Percentiles rank a stretch among this genome's conserved stretches.
Evolutionary conservation across 2,888 invertebrate genomes (phyloP).

Genomic region (Himalopsyche anomala): DNA sequence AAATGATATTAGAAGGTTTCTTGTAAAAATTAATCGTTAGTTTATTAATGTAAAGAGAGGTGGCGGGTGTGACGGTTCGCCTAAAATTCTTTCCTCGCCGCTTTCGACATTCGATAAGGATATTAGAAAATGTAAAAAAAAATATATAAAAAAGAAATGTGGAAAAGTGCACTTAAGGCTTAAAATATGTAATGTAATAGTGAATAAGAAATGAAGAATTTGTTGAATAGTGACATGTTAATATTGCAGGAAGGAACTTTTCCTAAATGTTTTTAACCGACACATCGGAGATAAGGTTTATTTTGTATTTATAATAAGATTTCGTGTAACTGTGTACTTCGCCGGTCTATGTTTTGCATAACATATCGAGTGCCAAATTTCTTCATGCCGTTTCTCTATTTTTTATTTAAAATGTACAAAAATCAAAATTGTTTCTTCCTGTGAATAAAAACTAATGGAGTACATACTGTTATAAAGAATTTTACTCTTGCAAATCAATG

Average conservation of each 20-base stretch:
- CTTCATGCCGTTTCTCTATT: constrained; percentile 1
- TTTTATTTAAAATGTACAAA: constrained; percentile 23
- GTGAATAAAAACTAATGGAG: constrained; percentile 62
- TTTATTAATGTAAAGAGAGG: constrained; percentile 45
- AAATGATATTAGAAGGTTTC: constrained; percentile 13
- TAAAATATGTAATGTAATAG: constrained; percentile 57
- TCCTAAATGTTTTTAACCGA: neutral
- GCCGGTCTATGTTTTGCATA: constrained; percentile 1
- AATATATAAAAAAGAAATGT: constrained; percentile 28
- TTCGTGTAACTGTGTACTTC: constrained; percentile 3
- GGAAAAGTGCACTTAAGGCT: constrained; percentile 66
- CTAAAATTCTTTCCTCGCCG: constrained; percentile 44
- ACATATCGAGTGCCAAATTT: constrained; percentile 50
- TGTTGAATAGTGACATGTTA: constrained; percentile 56
- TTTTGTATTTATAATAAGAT: constrained; percentile 16
- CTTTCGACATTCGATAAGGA: constrained; percentile 12
- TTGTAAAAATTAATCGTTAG: constrained; percentile 11
- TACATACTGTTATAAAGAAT: constrained; percentile 54
- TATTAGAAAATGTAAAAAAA: constrained; percentile 36
- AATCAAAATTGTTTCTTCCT: constrained; percentile 62
- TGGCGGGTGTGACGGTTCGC: constrained; percentile 45
- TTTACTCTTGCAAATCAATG: neutral
- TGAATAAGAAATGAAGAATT: constrained; percentile 36
- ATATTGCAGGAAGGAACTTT: constrained; percentile 58
- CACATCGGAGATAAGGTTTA: neutral